phyloP scores from a whole-genome alignment of 2,888 invertebrate genomes.

The Tenodera sinensis region DNA sequence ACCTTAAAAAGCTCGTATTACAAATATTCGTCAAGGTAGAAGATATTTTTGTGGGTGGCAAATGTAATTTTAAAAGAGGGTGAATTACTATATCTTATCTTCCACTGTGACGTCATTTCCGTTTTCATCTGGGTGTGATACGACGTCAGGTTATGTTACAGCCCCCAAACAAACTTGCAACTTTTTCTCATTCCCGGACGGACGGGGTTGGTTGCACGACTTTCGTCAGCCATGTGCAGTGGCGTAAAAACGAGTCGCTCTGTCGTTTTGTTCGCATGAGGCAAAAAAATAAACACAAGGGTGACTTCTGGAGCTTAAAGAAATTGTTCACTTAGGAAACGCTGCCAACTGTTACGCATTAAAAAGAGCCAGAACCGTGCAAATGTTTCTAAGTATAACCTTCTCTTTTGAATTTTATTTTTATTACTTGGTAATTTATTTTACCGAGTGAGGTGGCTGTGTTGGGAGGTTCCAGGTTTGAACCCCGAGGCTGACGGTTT shows the following conservation, averaged over 20 bases:
- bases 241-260: not conserved
- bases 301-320: not conserved
- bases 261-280: not conserved
- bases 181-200: not conserved
- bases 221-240: not conserved
- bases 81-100: not conserved
- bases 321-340: not conserved
- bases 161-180: not conserved
- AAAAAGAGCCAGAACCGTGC: not conserved
- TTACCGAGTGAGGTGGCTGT: too few relatives aligned
- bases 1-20: not conserved
- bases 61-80: not conserved
- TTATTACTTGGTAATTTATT: too few relatives aligned
- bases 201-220: not conserved
- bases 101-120: not conserved
- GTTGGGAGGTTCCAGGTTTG: too few relatives aligned
- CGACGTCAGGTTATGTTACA: not conserved
- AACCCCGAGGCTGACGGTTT: too few relatives aligned
- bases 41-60: not conserved
- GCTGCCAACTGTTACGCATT: not conserved
- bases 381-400: too few relatives aligned
- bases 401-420: too few relatives aligned
- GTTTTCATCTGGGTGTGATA: not conserved
- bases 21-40: not conserved
- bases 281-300: not conserved